Evolutionary conservation across 2,113 vertebrate species (phyloP).

Genomic region (Baryphthengus martii): DNA sequence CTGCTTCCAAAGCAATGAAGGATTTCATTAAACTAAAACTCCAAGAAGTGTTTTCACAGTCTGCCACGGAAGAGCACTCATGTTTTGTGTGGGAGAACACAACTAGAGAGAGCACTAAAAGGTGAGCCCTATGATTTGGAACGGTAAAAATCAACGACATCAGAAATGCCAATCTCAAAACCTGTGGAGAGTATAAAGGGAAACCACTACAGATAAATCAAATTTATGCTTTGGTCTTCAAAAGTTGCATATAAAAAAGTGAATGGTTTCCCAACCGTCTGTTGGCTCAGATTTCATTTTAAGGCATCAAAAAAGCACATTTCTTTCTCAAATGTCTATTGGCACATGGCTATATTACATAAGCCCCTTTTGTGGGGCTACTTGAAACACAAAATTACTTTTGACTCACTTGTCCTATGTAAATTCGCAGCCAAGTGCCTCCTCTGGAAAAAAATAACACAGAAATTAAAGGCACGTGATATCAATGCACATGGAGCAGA

Average conservation of each 20-base stretch:
- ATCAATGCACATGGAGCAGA: neutral
- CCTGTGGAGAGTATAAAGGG: neutral
- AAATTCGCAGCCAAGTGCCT: neutral
- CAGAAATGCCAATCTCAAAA: neutral
- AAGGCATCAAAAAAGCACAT: neutral
- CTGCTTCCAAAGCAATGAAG: neutral
- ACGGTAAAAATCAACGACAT: neutral
- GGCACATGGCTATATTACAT: neutral
- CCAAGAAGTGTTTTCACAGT: neutral
- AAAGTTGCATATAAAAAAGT: neutral
- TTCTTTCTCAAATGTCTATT: slow-evolving; percentile 9
- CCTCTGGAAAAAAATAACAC: neutral
- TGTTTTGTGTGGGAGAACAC: neutral
- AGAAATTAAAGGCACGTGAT: neutral
- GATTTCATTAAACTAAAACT: neutral
- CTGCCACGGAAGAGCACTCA: neutral
- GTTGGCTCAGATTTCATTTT: neutral
- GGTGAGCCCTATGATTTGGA: neutral
- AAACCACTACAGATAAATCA: neutral
- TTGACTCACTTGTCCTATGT: neutral
- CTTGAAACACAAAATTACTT: slow-evolving; percentile 22
- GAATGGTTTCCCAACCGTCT: neutral
- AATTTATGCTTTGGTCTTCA: neutral
- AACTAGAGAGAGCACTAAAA: neutral
- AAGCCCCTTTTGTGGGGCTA: neutral